These are phyloP conservation scores for Danio choprae DNA, from an alignment of 2,797 vertebrate species.

Conservation along the genomic window DNA sequence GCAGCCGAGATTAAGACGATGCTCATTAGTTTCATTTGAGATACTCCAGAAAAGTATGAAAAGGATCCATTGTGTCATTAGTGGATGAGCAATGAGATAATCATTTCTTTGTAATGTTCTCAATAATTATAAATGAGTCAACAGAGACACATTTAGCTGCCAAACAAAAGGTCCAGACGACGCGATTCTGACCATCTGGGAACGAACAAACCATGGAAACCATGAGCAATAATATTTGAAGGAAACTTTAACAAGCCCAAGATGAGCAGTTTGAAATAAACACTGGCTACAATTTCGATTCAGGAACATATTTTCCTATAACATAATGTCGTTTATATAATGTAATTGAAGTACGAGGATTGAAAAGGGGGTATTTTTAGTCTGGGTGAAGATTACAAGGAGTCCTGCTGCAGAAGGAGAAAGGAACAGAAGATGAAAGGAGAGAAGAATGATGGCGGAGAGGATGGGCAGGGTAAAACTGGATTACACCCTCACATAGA, in stretches of 20 bases:
- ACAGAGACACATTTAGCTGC: slow-evolving; percentile 45
- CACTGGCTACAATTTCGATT: neutral
- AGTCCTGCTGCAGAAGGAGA: slow-evolving; percentile 21
- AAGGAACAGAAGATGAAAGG: slow-evolving; percentile 63
- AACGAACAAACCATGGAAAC: slow-evolving; percentile 31
- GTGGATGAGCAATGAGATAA: slow-evolving; percentile 9
- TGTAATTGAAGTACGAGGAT: slow-evolving; percentile 23
- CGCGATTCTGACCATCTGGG: slow-evolving; percentile 53
- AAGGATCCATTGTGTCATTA: neutral
- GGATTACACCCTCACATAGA: slow-evolving; percentile 72
- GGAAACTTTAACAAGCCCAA: slow-evolving; percentile 2
- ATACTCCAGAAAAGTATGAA: slow-evolving; percentile 27
- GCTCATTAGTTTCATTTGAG: slow-evolving; percentile 39
- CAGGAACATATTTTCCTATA: slow-evolving; percentile 1
- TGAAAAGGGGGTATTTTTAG: slow-evolving; percentile 26
- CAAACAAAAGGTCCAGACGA: slow-evolving; percentile 45
- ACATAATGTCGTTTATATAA: slow-evolving; percentile 49
- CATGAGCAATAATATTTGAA: slow-evolving; percentile 28
- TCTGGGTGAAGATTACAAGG: slow-evolving; percentile 5
- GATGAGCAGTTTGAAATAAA: slow-evolving; percentile 17
- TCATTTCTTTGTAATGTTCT: slow-evolving; percentile 39
- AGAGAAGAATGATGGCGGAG: slow-evolving; percentile 45
- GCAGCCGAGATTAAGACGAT: slow-evolving; percentile 26
- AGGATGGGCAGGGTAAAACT: slow-evolving; percentile 69
- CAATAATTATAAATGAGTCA: slow-evolving; percentile 32